These are phyloP conservation scores for Lycocerus yunnanus DNA, from an alignment of 2,888 invertebrate genomes.

Conservation along the genomic window DNA sequence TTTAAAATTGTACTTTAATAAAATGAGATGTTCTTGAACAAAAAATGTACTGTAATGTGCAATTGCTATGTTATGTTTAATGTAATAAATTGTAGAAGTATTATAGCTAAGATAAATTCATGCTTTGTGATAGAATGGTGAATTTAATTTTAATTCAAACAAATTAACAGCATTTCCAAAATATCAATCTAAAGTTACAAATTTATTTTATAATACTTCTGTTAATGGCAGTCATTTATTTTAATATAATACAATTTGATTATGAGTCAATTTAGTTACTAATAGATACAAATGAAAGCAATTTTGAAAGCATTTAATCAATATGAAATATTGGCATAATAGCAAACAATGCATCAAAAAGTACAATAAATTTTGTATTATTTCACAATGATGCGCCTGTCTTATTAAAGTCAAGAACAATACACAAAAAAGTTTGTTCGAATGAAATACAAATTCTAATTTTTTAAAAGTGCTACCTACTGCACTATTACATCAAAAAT, in stretches of 20 bases:
- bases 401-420: constrained; percentile 18
- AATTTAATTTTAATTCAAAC: not conserved
- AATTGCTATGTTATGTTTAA: no score
- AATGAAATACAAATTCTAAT: constrained; percentile 3
- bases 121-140: not conserved
- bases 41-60: no score
- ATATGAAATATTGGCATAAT: not conserved
- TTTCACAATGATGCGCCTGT: constrained; percentile 10
- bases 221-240: not conserved
- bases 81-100: no score
- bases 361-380: not conserved
- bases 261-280: not conserved
- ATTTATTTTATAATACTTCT: not conserved
- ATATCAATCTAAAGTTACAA: not conserved
- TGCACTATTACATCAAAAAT: no score
- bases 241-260: not conserved
- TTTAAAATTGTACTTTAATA: no score
- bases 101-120: not conserved
- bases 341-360: not conserved
- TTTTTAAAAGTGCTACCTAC: not conserved
- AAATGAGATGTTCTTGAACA: no score
- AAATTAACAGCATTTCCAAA: not conserved
- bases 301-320: not conserved
- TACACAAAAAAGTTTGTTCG: constrained; percentile 12
- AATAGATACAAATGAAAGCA: not conserved